A percentile compares a stretch with the other conserved stretches of the same genome.
Evolutionary conservation across 2,113 vertebrate genomes (phyloP).

Genomic region (Lepisosteus oculatus): DNA sequence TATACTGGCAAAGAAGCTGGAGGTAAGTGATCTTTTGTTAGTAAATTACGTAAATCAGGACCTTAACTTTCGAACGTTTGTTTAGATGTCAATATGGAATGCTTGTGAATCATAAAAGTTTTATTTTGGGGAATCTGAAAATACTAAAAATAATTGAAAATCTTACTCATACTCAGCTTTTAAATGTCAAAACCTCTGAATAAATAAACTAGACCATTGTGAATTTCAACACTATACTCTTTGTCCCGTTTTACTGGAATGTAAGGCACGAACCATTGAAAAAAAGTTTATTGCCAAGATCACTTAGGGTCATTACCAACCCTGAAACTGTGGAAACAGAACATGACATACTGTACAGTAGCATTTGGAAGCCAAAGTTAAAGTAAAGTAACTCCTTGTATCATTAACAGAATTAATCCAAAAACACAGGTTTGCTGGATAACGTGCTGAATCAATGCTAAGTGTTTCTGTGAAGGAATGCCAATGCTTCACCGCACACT

Average conservation of each 20-base stretch:
- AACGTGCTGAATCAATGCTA: background rate
- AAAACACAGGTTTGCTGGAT: conserved; percentile 23
- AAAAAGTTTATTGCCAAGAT: conserved; percentile 29
- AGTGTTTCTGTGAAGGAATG: conserved; percentile 25
- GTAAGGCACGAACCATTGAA: conserved; percentile 26
- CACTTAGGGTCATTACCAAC: conserved; percentile 16
- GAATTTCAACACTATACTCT: conserved; percentile 23
- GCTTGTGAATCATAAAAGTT: no score
- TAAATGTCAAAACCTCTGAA: no score
- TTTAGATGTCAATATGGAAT: no score
- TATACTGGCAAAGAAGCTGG: no score
- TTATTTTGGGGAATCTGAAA: no score
- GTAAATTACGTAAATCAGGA: no score
- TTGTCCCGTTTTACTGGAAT: conserved; percentile 33
- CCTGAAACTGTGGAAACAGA: conserved; percentile 24
- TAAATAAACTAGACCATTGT: no score
- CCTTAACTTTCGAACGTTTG: no score
- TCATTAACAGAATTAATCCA: conserved; percentile 30
- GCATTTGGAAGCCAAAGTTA: background rate
- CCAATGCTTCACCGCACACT: conserved; percentile 19
- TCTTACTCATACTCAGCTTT: no score
- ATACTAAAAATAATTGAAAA: no score
- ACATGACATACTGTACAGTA: background rate
- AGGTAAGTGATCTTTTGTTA: no score
- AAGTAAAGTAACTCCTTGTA: conserved; percentile 21